Evolutionary conservation across 1,140 invertebrate genomes (phyloP), one percentile per base, ranked within the genome.

Genomic region (Heliconius congener): DNA sequence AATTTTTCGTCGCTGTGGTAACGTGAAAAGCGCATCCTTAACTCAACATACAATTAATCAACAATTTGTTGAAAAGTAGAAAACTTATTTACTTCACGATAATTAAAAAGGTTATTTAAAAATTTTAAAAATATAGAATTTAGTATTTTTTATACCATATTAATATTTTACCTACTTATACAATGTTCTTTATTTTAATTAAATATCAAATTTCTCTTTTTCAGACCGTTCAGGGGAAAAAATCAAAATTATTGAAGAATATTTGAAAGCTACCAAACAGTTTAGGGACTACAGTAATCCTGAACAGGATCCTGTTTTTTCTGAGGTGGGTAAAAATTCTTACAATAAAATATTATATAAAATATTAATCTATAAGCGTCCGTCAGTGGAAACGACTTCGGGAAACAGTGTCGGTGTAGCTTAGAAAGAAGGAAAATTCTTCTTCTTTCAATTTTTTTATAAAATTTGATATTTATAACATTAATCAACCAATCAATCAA

Each of bases 361-460:
- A 23, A 23, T 23, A 23, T 23, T 23, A 4, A 46, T 46, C 13
- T 16, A 46, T 46, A 46, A 16, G 4, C 3, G 16, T 4, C 42
- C 75, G 97, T 99, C 1, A 99, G 98, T 84, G 99, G 99, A 99
- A 99, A 92, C 95, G 99, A 82, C 99, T 99, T 0, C 99, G 99
- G 85, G 99, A 99, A 95, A 95, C 98, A 74, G 98, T 99, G 5
- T 96, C 98, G 0, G 98, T 99, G 0, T 94, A 96, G 1, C 96
- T 97, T 46, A 99, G 99, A 98, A 98, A 99, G 87, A 88, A 95
- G 42, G 99, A 99, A 23, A 23, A 93, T 99, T 99, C 93, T 92
- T 95, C 42, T 1, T 46, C 42, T 46, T 46, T 23, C 23, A 23
- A 13, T 46, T 46, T 46, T 46, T 46, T 46, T 4, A 46, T 1